Evolutionary conservation across 2,888 invertebrate species (phyloP).

Genomic region (Drosophila quasianomalipes): DNA sequence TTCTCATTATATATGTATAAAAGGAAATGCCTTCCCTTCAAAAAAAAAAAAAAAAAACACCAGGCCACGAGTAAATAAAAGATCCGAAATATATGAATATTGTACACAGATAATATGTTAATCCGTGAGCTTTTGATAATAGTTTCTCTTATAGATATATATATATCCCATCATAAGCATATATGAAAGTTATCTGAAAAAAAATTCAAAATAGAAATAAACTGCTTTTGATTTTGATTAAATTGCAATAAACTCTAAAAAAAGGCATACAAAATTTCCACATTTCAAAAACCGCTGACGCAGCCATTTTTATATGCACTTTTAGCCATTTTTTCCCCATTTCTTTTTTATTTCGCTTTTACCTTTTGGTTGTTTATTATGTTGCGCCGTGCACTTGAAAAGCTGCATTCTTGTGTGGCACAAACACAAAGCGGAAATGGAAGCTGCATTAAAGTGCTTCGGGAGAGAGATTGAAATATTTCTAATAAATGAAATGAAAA

Average conservation of each 20-base stretch:
- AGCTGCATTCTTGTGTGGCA: slow-evolving; percentile 39
- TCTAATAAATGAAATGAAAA: slow-evolving; percentile 68
- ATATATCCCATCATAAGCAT: not conserved
- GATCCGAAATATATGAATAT: not conserved
- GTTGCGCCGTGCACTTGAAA: slow-evolving; percentile 60
- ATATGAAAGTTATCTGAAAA: not conserved
- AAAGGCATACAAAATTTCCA: not conserved
- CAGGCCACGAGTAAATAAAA: not conserved
- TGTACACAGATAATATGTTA: not conserved
- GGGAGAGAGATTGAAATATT: slow-evolving; percentile 24
- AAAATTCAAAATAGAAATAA: not conserved
- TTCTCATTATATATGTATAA: not conserved
- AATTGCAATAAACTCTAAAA: not conserved
- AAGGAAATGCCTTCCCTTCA: not conserved
- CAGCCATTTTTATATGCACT: slow-evolving; percentile 23
- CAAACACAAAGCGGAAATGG: slow-evolving; percentile 52
- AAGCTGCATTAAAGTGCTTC: slow-evolving; percentile 38
- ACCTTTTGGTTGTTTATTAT: slow-evolving; percentile 43
- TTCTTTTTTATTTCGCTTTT: slow-evolving; percentile 9
- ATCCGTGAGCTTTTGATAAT: not conserved
- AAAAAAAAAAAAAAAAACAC: not conserved
- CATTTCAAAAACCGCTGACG: not conserved
- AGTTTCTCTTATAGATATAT: not conserved
- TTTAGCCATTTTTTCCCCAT: slow-evolving; percentile 24
- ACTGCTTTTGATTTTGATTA: not conserved